Conservation (phyloP, 2,888 invertebrate species). For the Onchidella celtica region DNA sequence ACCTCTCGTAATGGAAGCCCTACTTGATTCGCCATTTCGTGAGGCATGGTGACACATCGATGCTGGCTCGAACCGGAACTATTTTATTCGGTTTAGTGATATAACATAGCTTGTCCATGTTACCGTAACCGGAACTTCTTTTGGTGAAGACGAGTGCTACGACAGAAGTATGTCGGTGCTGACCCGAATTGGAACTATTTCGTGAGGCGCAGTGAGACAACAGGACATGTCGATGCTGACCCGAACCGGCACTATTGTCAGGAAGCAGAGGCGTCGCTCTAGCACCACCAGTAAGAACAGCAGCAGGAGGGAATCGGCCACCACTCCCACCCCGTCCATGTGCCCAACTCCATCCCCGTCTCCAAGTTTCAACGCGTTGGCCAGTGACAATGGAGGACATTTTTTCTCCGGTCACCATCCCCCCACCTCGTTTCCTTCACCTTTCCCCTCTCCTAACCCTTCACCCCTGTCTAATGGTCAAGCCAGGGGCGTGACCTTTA, state of each 20-base stretch:
- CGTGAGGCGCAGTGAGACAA: no score
- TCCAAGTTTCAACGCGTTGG: slow-evolving; percentile 19
- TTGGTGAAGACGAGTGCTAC: no score
- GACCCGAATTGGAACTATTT: no score
- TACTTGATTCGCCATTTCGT: no score
- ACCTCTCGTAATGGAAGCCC: no score
- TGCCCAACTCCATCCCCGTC: slow-evolving; percentile 32
- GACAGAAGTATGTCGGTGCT: no score
- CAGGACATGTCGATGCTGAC: slow-evolving; percentile 54
- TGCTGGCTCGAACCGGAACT: no score
- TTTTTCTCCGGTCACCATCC: slow-evolving; percentile 17
- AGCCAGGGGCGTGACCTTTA: slow-evolving; percentile 26
- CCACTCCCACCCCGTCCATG: slow-evolving; percentile 29
- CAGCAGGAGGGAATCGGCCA: slow-evolving; percentile 44
- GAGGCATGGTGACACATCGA: no score
- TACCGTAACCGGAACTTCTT: no score
- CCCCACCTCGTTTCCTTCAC: slow-evolving; percentile 23
- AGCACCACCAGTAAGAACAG: slow-evolving; percentile 50
- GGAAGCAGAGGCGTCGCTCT: slow-evolving; percentile 55
- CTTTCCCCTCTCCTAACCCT: slow-evolving; percentile 12
- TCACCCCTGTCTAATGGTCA: neutral
- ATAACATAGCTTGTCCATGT: no score
- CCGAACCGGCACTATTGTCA: slow-evolving; percentile 53
- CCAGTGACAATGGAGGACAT: slow-evolving; percentile 8
- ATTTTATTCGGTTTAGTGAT: no score